These are phyloP conservation scores for Craniophora ligustri DNA, from an alignment of 2,888 invertebrate species.

Conservation along the genomic window DNA sequence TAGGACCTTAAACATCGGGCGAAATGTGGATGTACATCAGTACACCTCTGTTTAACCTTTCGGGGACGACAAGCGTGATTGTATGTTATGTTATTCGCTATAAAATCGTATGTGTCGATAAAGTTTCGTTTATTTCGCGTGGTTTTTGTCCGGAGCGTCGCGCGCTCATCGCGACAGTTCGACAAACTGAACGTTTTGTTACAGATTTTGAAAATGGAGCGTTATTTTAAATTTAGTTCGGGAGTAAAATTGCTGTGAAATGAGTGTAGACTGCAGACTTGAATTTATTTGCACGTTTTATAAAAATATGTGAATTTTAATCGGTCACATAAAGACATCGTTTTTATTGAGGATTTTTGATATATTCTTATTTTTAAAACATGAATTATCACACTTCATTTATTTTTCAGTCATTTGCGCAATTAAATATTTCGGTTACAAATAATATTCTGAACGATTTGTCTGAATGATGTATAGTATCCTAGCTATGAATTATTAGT, in stretches of 20 bases:
- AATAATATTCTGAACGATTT: conserved; percentile 5
- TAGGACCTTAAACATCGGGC: too few species aligned
- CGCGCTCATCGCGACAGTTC: conserved; percentile 26
- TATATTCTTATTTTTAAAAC: neutral
- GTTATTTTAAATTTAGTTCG: conserved; percentile 49
- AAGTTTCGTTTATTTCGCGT: conserved; percentile 10
- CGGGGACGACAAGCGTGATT: too few species aligned
- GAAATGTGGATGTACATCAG: too few species aligned
- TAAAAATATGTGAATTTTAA: conserved; percentile 19
- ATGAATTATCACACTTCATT: neutral
- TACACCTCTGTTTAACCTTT: too few species aligned
- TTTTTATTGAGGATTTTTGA: neutral
- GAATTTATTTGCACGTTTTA: conserved; percentile 8
- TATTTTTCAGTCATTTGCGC: neutral
- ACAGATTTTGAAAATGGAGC: conserved; percentile 44
- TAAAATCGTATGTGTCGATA: conserved; percentile 2
- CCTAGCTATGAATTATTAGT: too few species aligned
- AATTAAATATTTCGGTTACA: neutral
- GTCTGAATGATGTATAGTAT: too few species aligned
- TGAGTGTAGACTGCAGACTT: conserved; percentile 12
- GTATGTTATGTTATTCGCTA: too few species aligned
- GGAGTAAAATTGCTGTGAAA: conserved; percentile 34
- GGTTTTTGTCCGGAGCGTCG: conserved; percentile 20
- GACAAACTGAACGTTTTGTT: conserved; percentile 40
- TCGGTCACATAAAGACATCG: conserved; percentile 3